Evolutionary conservation across 2,888 invertebrate genomes (phyloP).

Genomic region (Agonopterix alstromeriana): DNA sequence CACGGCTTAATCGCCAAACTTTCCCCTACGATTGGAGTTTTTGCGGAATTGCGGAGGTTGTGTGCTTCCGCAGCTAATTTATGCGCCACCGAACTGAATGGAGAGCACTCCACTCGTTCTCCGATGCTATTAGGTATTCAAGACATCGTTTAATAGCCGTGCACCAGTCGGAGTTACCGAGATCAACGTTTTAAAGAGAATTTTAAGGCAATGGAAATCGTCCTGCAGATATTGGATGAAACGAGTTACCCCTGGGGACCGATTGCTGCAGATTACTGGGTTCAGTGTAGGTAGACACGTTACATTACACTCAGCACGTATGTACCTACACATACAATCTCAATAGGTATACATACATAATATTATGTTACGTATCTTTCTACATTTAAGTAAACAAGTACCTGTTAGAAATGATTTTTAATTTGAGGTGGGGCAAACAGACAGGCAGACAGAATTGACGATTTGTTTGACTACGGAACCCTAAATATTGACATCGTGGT

Average conservation of each 20-base stretch:
- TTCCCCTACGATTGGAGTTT: slow-evolving; percentile 72
- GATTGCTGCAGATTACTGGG: slow-evolving; percentile 15
- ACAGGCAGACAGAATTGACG: too few relatives aligned
- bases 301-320: not conserved
- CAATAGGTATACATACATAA: not conserved
- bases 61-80: slow-evolving; percentile 62
- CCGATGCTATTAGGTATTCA: slow-evolving; percentile 65
- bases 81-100: slow-evolving; percentile 36
- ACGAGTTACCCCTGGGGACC: slow-evolving; percentile 27
- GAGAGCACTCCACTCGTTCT: slow-evolving; percentile 45
- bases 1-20: slow-evolving; percentile 74
- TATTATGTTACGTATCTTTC: not conserved
- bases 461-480: too few relatives aligned
- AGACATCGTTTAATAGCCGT: slow-evolving; percentile 66
- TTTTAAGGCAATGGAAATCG: slow-evolving; percentile 44
- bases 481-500: too few relatives aligned
- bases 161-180: slow-evolving; percentile 34
- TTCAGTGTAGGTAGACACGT: not conserved
- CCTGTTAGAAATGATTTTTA: too few relatives aligned
- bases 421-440: too few relatives aligned
- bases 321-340: not conserved
- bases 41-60: slow-evolving; percentile 61
- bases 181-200: slow-evolving; percentile 50
- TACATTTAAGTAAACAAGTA: too few relatives aligned
- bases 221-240: slow-evolving; percentile 35